Base-by-base conservation (phyloP, 2,113 vertebrate species). In the Scatophagus argus region DNA sequence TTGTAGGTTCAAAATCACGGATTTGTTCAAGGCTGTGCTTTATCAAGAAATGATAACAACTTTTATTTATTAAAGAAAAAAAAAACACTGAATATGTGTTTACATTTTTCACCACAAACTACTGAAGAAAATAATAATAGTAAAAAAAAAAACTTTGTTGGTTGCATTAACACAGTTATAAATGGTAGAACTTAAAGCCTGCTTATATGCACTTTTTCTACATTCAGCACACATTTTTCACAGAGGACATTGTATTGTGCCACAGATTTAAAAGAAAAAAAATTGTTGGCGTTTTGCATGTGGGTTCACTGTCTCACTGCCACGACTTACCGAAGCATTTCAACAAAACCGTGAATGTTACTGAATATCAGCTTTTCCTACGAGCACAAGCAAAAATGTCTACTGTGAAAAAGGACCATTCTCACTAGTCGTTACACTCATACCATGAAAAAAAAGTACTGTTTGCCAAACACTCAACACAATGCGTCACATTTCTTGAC, bases 11-110 rank as follows among this genome's bases (percentile, higher is more conserved):
- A 25, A 7, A 14, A 36, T 36, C 0, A 31, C 38, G 31, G 19
- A 31, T 60, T 61, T 25, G 5, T 66, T 77, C 8, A 9, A 14
- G 16, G 27, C n/a, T 38, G 17, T 55, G 17, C 25, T 46, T 59
- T 1, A 7, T 62, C 36, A 51, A 34, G 23, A 25, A 64, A 65
- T 17, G 2, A 60, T 2, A 36, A 38, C 25, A 32, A n/a, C n/a
- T 3, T 29, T 16, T 1, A 14, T 84, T 84, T 85, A 82, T 87
- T 84, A 10, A 67, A 66, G 9, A 60, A 62, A 61, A 65, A 60
- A 62, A 61, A 65, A 65, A 68, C 29, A 62, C 41, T 64, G 64
- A 65, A 39, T 9, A 56, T 39, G 19, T 44, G 9, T 49, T 31
- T 7, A 29, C n/a, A 68, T 44, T 67, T 32, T 39, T 51, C 23